Percentiles rank a stretch among this genome's conserved stretches.
phyloP scores from a whole-genome alignment of 2,113 vertebrate genomes.

The Microtus richardsoni region DNA sequence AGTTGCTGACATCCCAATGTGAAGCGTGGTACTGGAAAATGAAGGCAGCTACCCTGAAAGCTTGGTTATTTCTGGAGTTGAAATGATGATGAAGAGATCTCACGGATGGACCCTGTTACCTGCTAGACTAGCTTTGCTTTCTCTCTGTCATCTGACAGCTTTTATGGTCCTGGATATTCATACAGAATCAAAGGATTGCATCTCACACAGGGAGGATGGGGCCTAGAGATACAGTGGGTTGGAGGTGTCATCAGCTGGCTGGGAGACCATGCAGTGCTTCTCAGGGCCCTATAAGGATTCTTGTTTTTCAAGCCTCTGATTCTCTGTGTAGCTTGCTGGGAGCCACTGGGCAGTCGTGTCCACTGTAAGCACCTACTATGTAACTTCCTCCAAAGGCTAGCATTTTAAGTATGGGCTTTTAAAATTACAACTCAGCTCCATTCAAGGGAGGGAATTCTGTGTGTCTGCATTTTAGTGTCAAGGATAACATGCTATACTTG shows the following conservation, averaged over 20 bases:
- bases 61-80: conserved; percentile 29
- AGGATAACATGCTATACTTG: not conserved
- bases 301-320: not conserved
- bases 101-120: not conserved
- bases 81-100: not conserved
- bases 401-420: not conserved
- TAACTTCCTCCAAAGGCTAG: not conserved
- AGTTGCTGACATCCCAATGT: not conserved
- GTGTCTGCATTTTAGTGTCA: not conserved
- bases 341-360: not conserved
- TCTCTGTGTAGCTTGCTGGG: not conserved
- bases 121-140: not conserved
- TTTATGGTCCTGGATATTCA: not conserved
- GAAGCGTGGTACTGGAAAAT: not conserved
- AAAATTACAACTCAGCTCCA: not conserved
- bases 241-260: not conserved
- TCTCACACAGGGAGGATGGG: not conserved
- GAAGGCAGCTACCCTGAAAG: not conserved
- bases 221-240: not conserved
- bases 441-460: not conserved
- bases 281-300: too few relatives aligned
- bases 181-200: not conserved
- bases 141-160: not conserved
- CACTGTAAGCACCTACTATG: not conserved
- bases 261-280: not conserved